Evolutionary conservation across 2,888 invertebrate species (phyloP), one percentile per base, ranked within the genome.

Genomic region (Oxycera nigricornis): DNA sequence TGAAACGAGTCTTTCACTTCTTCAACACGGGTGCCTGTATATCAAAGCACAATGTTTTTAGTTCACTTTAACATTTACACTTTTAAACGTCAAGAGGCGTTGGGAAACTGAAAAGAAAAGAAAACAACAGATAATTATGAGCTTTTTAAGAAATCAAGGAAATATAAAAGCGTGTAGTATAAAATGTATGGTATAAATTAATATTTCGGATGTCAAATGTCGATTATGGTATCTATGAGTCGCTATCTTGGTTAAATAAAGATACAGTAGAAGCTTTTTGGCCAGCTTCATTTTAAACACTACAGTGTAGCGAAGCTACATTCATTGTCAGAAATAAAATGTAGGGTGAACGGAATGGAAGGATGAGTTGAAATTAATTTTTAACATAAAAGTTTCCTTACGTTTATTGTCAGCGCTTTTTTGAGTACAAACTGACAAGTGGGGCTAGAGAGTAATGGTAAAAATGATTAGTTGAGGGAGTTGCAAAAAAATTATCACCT

Each of bases 181-280:
- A 68, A 50, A 11, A 68, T 65, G 20, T 20, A 26, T 31, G 61
- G 6, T 68, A 24, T 55, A 22, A 70, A 22, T 55, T 55, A 26
- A 55, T 52, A 28, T 68, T 70, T 55, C 14, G 70, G 65, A 65
- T 65, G 65, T 41, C 41, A 65, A 55, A 30, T 70, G 70, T 70
- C 70, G 70, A 70, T 70, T 70, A 70, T 70, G 70, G 46, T 70
- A 70, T 70, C 70, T 70, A 26, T 24, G 26, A 41, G 24, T 14
- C 20, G 55, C 70, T 70, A 70, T 70, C 70, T 70, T 55, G 52
- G 55, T 70, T 35, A 52, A 70, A 70, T 31, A 70, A 35, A 70
- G 52, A 70, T 65, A 52, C 55, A 52, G 52, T 30, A 52, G 26
- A 70, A 35, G 35, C 35, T n/a, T 35, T 62, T 62, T 22, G 62